Evolutionary conservation across 1,140 invertebrate species (phyloP).

Genomic region (Heliconius himera): DNA sequence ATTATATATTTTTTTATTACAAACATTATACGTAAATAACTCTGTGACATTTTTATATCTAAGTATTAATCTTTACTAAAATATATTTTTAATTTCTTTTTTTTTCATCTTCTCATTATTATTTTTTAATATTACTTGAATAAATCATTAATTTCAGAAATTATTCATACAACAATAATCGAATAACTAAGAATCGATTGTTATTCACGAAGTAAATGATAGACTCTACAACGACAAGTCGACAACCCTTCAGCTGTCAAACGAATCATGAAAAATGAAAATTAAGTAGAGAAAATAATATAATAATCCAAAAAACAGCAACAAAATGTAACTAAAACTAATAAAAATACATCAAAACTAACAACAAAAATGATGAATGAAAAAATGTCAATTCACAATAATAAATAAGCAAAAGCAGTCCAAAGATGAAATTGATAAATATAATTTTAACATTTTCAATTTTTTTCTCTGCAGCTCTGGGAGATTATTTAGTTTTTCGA

Average conservation of each 20-base stretch:
- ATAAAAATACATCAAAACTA: neutral
- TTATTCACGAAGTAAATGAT: neutral
- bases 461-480: conserved; percentile 47
- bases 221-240: neutral
- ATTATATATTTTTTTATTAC: too few species aligned
- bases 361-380: neutral
- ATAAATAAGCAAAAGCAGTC: neutral
- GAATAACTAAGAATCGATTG: neutral
- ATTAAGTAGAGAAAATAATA: neutral
- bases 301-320: neutral
- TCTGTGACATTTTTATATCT: too few species aligned
- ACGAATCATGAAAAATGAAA: neutral
- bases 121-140: too few species aligned
- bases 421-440: conserved; percentile 50
- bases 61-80: too few species aligned
- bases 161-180: too few species aligned
- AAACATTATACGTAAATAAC: too few species aligned
- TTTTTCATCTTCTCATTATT: too few species aligned
- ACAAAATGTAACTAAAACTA: neutral
- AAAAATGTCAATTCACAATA: neutral
- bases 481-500: conserved; percentile 64
- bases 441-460: conserved; percentile 51
- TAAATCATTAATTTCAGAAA: too few species aligned
- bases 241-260: neutral
- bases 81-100: too few species aligned